A percentile compares a stretch with the other conserved stretches of the same genome.
Conservation (phyloP, 1,140 invertebrate species). For the Nasonia longicornis region DNA sequence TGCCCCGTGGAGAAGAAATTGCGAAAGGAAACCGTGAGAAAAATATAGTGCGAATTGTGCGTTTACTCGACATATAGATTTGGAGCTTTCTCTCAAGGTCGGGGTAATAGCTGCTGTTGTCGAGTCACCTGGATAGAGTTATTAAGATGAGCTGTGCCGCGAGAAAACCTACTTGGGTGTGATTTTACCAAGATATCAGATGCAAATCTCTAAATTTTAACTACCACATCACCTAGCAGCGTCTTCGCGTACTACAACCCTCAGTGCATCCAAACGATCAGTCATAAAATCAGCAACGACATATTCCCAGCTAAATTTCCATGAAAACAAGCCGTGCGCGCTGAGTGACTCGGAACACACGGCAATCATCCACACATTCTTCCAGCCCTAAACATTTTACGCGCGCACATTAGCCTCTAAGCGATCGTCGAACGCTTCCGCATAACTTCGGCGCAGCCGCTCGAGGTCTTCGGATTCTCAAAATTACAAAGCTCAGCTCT, state of each 20-base stretch:
- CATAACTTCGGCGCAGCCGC: slow-evolving; percentile 13
- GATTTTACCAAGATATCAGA: too few relatives aligned
- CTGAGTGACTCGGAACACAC: neutral
- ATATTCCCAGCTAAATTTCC: too few relatives aligned
- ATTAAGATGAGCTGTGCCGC: neutral
- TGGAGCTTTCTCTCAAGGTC: slow-evolving; percentile 25
- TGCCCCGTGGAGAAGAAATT: slow-evolving; percentile 7
- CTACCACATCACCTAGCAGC: too few relatives aligned
- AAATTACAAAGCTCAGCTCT: neutral
- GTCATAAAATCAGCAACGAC: too few relatives aligned
- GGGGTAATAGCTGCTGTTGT: neutral
- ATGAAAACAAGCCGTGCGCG: neutral
- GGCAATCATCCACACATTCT: neutral
- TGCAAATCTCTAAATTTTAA: too few relatives aligned
- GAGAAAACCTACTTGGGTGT: too few relatives aligned
- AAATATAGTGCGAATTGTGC: slow-evolving; percentile 3
- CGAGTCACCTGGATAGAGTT: neutral
- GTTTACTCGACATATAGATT: neutral
- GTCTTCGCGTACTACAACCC: too few relatives aligned
- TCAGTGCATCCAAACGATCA: too few relatives aligned
- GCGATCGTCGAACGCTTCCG: slow-evolving; percentile 19
- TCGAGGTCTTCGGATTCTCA: slow-evolving; percentile 16
- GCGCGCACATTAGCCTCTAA: neutral
- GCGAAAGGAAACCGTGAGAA: slow-evolving; percentile 26
- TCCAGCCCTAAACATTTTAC: neutral